Conservation (phyloP, 2,113 vertebrate genomes). For the Thinocorus orbignyianus region DNA sequence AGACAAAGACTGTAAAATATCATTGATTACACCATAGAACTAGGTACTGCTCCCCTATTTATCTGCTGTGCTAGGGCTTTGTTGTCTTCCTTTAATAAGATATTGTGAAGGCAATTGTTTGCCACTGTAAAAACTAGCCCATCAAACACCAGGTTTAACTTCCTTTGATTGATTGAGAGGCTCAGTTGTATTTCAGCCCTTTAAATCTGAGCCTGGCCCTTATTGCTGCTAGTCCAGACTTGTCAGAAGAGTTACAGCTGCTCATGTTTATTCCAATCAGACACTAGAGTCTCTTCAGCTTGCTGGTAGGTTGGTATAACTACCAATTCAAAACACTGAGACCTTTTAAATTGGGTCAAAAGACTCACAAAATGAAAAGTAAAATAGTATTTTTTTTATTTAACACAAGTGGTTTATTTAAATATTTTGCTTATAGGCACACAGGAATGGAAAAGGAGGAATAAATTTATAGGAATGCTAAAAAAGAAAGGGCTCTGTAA, state of each 20-base stretch:
- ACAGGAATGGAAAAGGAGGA: neutral
- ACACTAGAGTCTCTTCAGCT: neutral
- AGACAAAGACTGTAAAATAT: neutral
- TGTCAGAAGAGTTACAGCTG: neutral
- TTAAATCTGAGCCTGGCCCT: neutral
- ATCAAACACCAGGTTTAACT: neutral
- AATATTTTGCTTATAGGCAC: neutral
- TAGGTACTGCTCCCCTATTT: neutral
- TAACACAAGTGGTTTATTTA: neutral
- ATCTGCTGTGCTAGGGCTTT: neutral
- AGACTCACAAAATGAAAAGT: neutral
- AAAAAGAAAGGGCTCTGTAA: neutral
- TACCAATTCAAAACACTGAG: neutral
- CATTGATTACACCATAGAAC: neutral
- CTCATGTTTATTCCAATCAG: neutral
- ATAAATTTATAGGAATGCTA: neutral
- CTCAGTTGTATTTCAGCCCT: neutral
- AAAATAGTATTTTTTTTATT: neutral
- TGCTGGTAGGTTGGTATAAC: neutral
- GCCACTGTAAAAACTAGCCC: neutral
- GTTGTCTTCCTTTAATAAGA: neutral
- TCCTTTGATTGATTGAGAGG: neutral
- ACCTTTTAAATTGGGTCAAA: neutral
- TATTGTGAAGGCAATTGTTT: neutral
- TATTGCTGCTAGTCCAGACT: neutral